Evolutionary conservation across 2,797 vertebrate species (phyloP).

Genomic region (Megalops cyprinoides): DNA sequence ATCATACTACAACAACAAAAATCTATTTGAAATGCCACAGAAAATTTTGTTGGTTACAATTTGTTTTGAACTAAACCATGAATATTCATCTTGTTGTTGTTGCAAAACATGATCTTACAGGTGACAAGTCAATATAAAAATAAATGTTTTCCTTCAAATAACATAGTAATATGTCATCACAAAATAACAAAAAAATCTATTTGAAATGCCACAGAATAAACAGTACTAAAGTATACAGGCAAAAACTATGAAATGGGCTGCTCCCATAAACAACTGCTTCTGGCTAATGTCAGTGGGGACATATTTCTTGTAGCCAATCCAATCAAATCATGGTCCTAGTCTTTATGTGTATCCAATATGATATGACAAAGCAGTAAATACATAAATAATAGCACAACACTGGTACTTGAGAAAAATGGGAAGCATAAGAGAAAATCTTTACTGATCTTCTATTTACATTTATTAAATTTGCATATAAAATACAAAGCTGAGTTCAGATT

Average conservation of each 20-base stretch:
- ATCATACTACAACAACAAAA: too few relatives aligned
- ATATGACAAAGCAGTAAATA: background rate
- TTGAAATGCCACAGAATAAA: background rate
- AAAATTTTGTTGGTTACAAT: conserved; percentile 1
- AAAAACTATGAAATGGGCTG: background rate
- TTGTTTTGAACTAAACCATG: background rate
- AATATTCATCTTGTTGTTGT: background rate
- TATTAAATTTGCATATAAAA: background rate
- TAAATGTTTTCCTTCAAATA: too few relatives aligned
- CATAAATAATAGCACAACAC: background rate
- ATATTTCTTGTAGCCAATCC: background rate
- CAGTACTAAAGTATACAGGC: background rate
- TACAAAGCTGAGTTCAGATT: background rate
- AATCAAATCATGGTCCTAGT: background rate
- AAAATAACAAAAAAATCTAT: too few relatives aligned
- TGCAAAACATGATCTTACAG: background rate
- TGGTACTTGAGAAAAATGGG: background rate
- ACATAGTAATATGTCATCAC: too few relatives aligned
- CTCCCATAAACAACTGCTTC: too few relatives aligned
- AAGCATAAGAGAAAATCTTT: background rate
- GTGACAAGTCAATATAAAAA: background rate
- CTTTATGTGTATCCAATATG: too few relatives aligned
- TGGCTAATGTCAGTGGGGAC: background rate
- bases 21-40: too few relatives aligned
- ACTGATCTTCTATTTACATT: background rate